Percentiles rank a stretch among this genome's conserved stretches.
Conservation (phyloP, 2,888 invertebrate genomes). For the Sphaeridia pumilis region DNA sequence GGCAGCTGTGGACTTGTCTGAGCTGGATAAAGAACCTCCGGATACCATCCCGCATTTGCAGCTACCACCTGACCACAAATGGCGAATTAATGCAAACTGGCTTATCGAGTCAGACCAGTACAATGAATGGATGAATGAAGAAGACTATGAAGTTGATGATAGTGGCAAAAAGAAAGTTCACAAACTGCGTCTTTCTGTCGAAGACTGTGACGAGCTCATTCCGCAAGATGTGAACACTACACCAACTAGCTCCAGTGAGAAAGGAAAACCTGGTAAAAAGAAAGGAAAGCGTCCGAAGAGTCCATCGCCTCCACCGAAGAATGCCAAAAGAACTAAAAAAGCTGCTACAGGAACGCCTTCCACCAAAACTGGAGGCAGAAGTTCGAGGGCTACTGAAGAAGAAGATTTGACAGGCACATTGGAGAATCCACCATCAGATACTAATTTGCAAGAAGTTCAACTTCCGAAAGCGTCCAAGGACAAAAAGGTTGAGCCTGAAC, state of each 20-base stretch:
- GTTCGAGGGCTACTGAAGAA: constrained; percentile 47
- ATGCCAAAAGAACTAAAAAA: constrained; percentile 30
- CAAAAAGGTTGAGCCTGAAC: constrained; percentile 44
- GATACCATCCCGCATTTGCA: constrained; percentile 41
- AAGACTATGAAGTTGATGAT: constrained; percentile 89
- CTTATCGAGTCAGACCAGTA: constrained; percentile 82
- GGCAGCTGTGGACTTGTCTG: constrained; percentile 43
- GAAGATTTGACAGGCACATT: constrained; percentile 82
- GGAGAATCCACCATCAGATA: constrained; percentile 77
- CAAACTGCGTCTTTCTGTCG: constrained; percentile 35
- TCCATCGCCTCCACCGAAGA: constrained; percentile 61
- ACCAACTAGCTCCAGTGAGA: constrained; percentile 10
- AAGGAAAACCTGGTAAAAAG: constrained; percentile 18
- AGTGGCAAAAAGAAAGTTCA: constrained; percentile 63
- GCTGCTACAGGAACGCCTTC: constrained; percentile 18
- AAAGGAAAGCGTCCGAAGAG: constrained; percentile 46
- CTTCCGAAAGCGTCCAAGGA: constrained; percentile 37
- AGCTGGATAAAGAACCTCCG: constrained; percentile 38
- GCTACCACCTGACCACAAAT: constrained; percentile 39
- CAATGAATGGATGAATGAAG: constrained; percentile 99
- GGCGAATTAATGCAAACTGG: constrained; percentile 72
- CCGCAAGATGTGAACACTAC: constrained; percentile 20
- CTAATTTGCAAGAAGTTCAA: constrained; percentile 62
- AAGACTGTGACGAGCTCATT: constrained; percentile 32
- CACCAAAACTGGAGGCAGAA: constrained; percentile 15